These are phyloP conservation scores for Lacerta agilis DNA, from an alignment of 2,797 vertebrate genomes.

Conservation along the genomic window DNA sequence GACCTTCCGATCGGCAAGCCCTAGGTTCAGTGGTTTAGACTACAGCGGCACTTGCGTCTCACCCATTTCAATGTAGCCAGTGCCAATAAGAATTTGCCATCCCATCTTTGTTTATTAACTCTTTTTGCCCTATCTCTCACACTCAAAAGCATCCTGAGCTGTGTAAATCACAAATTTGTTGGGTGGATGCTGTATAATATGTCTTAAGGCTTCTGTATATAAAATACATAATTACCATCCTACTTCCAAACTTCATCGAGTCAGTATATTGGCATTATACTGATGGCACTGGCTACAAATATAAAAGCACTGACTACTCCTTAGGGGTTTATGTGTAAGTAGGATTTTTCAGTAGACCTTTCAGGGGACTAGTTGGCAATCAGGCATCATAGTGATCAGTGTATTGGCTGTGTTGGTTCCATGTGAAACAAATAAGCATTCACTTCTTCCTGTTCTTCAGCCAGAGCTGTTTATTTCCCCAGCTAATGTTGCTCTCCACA, in stretches of 20 bases:
- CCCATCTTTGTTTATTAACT: background rate
- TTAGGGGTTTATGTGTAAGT: too few species aligned
- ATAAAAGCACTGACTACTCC: background rate
- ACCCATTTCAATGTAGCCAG: background rate
- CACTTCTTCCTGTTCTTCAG: background rate
- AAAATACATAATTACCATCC: background rate
- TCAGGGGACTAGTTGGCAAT: too few species aligned
- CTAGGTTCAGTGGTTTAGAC: too few species aligned
- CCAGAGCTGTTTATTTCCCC: background rate
- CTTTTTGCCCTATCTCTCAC: background rate
- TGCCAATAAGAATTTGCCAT: constrained; percentile 23
- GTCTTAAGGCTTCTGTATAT: background rate
- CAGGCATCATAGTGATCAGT: background rate
- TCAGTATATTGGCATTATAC: background rate
- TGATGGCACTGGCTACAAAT: background rate
- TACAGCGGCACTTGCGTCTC: too few species aligned
- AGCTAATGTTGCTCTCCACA: background rate
- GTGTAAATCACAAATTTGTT: background rate
- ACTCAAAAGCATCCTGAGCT: background rate
- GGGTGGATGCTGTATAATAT: background rate
- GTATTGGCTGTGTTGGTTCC: background rate
- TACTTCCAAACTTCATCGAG: background rate
- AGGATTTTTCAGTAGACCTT: too few species aligned
- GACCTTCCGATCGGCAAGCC: too few species aligned
- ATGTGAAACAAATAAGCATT: background rate